phyloP scores from a whole-genome alignment of 1,140 invertebrate genomes.

The Aphidius gifuensis region DNA sequence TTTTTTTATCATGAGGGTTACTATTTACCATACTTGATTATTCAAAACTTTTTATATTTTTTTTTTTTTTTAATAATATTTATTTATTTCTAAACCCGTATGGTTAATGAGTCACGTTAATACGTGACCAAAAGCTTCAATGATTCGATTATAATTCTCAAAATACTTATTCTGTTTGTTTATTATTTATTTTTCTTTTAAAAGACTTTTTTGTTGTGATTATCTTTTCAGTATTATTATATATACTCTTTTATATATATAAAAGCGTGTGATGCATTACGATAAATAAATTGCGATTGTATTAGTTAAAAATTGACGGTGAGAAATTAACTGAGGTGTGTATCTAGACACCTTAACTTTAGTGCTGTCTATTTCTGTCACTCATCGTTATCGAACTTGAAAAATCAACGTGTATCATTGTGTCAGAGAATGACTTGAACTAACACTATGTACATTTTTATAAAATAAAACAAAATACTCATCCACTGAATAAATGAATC shows the following conservation, averaged over 20 bases:
- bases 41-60: too few relatives aligned
- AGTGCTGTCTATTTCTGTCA: conserved; percentile 8
- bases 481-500: neutral
- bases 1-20: too few relatives aligned
- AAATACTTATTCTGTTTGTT: conserved; percentile 15
- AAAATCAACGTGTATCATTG: conserved; percentile 6
- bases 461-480: neutral
- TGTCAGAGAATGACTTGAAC: neutral
- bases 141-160: conserved; percentile 19
- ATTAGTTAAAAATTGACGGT: neutral
- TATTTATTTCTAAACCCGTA: too few relatives aligned
- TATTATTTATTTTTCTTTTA: neutral
- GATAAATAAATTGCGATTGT: conserved; percentile 21
- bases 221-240: conserved; percentile 27
- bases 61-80: too few relatives aligned
- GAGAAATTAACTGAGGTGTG: neutral
- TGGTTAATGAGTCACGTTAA: too few relatives aligned
- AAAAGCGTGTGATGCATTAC: conserved; percentile 36
- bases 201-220: neutral
- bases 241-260: conserved; percentile 33
- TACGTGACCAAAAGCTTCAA: conserved; percentile 10
- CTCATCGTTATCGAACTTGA: conserved; percentile 8
- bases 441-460: neutral
- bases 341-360: neutral
- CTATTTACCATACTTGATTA: too few relatives aligned